Evolutionary conservation across 2,113 vertebrate species (phyloP).

Genomic region (Toxotes chatareus): DNA sequence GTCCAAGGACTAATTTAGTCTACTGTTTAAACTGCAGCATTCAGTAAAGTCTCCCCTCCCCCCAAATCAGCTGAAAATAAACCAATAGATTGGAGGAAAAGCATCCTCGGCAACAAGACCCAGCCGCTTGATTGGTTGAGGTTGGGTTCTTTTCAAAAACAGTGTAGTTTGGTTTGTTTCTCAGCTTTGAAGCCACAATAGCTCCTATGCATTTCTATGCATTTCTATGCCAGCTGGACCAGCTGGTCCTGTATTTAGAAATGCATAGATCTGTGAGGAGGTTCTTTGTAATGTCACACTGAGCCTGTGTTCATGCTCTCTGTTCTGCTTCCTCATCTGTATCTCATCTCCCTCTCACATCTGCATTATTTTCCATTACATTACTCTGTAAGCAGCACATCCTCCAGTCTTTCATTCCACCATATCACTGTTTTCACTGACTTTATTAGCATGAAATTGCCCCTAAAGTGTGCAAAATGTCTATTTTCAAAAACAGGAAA

Average conservation of each 20-base stretch:
- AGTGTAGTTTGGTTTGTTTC: slow-evolving; percentile 31
- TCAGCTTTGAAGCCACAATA: slow-evolving; percentile 4
- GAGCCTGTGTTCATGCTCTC: not conserved
- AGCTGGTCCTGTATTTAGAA: not conserved
- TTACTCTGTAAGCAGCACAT: not conserved
- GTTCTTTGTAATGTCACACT: not conserved
- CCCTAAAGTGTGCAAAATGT: slow-evolving; percentile 5
- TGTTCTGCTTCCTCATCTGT: slow-evolving; percentile 13
- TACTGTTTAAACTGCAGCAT: slow-evolving; percentile 9
- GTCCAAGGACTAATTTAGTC: not conserved
- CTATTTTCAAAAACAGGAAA: not conserved
- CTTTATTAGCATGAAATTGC: slow-evolving; percentile 6
- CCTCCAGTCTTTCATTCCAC: slow-evolving; percentile 21
- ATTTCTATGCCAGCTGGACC: not conserved
- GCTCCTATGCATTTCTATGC: not conserved
- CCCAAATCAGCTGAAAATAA: slow-evolving; percentile 46
- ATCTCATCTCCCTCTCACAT: not conserved
- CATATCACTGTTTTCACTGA: not conserved
- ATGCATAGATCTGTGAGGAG: not conserved
- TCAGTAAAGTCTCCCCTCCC: slow-evolving; percentile 11
- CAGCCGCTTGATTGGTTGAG: slow-evolving; percentile 58
- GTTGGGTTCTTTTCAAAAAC: slow-evolving; percentile 42
- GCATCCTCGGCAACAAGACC: slow-evolving; percentile 54
- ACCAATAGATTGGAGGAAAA: slow-evolving; percentile 45
- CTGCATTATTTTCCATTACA: not conserved